Conservation (phyloP, 2,888 invertebrate genomes). For the Ophion ellenae region DNA sequence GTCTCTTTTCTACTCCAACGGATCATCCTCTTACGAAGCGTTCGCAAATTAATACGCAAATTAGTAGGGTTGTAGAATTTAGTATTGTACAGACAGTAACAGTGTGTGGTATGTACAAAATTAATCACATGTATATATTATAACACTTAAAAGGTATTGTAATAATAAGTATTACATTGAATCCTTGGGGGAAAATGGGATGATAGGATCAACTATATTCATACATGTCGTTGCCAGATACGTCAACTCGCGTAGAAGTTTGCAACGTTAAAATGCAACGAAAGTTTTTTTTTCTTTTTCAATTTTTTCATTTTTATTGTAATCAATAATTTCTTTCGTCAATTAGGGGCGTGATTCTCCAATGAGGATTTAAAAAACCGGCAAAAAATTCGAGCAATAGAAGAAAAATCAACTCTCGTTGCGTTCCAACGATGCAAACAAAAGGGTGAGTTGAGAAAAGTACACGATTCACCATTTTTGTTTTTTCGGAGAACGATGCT, state of each 20-base stretch:
- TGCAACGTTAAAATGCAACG: no score
- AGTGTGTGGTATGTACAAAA: conserved; percentile 81
- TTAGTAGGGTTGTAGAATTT: conserved; percentile 71
- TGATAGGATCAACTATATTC: conserved; percentile 70
- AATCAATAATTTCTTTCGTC: no score
- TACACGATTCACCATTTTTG: no score
- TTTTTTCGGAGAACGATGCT: no score
- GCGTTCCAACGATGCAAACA: no score
- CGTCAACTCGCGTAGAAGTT: conserved; percentile 6
- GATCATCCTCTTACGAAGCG: not conserved
- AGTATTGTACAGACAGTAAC: conserved; percentile 78
- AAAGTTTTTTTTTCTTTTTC: no score
- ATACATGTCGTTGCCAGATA: conserved; percentile 71
- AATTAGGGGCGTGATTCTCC: no score
- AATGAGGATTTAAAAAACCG: no score
- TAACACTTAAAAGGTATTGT: conserved; percentile 78
- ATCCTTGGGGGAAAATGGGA: conserved; percentile 68
- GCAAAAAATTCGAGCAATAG: no score
- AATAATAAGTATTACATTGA: conserved; percentile 74
- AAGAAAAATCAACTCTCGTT: no score
- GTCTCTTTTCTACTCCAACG: not conserved
- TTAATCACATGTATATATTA: conserved; percentile 74
- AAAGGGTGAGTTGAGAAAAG: no score
- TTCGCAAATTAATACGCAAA: conserved; percentile 44
- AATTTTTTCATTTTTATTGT: no score